Evolutionary conservation across 2,888 invertebrate species (phyloP), one percentile per base, ranked within the genome.

Genomic region (Meliscaeva auricollis): DNA sequence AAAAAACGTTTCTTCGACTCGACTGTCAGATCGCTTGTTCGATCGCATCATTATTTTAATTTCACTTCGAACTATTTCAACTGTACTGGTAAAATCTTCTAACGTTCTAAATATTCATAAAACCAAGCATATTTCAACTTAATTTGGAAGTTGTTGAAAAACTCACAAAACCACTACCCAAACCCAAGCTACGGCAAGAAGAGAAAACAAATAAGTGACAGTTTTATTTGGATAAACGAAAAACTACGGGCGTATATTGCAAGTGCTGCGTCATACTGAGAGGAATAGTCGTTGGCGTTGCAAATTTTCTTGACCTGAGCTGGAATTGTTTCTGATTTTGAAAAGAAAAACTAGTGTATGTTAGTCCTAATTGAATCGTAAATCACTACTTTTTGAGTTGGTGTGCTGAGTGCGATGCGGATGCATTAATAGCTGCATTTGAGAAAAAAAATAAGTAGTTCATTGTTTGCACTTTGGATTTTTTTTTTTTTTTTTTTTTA

Each of bases 221-320:
- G 70, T 70, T 79, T 79, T 66, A 80, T 76, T 80, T 75, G 75
- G 3, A 38, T 6, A 26, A 69, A 35, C 66, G 81, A 77, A 85
- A 85, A 85, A 60, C 75, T 80, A 85, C 81, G 56, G 85, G 20
- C 48, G 85, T 64, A 30, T 9, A 11, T 62, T 46, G 44, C 38
- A 73, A 85, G 85, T 85, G 81, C 2, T 11, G 0, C 6, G 60
- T 72, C 56, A 4, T 8, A 1, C 3, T 30, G 13, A 4, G 1
- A 6, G 9, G 66, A 72, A 81, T 73, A 73, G 68, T 85, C 81
- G 73, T 50, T 81, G 77, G 85, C 85, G 85, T 81, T 80, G 69
- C 11, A 80, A 5, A 7, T 58, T 73, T 66, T 84, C 46, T 60
- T 32, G 46, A 54, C 41, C 68, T 64, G 26, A 26, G 38, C 52